Conservation (phyloP, 2,113 vertebrate genomes). For the Vulpes vulpes region DNA sequence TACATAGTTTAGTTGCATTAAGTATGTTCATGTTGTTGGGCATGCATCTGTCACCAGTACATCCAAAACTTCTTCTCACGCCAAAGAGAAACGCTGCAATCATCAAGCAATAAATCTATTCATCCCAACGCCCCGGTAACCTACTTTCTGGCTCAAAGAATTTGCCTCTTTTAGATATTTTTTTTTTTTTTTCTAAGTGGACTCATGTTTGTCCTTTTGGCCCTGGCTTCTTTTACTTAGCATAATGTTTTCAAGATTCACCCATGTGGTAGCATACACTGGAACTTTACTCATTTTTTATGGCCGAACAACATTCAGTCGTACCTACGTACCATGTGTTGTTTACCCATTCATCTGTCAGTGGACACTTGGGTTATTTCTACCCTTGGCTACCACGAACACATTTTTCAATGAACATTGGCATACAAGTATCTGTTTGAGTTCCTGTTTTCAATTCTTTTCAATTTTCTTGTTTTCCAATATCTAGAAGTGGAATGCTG, state of each 20-base stretch:
- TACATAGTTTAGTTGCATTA: neutral
- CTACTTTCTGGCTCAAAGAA: neutral
- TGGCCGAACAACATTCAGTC: neutral
- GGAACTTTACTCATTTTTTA: conserved; percentile 2
- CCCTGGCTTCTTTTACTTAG: neutral
- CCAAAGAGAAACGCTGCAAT: neutral
- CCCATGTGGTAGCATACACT: neutral
- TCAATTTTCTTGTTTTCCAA: neutral
- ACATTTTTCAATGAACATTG: neutral
- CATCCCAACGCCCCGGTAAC: neutral
- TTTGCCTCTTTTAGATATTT: neutral
- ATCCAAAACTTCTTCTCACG: neutral
- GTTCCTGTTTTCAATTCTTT: conserved; percentile 15
- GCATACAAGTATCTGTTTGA: neutral
- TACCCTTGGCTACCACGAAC: conserved; percentile 31
- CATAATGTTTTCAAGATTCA: neutral
- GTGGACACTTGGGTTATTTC: neutral
- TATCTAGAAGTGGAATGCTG: conserved; percentile 59
- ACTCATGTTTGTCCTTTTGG: neutral
- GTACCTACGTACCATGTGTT: neutral
- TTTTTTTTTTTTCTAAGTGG: neutral
- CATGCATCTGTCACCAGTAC: neutral
- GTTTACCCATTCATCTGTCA: neutral
- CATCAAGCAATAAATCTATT: neutral
- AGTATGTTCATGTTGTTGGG: neutral